Percentiles rank a stretch among this genome's conserved stretches.
phyloP scores from a whole-genome alignment of 1,140 invertebrate species.

The Calephelis nemesis region DNA sequence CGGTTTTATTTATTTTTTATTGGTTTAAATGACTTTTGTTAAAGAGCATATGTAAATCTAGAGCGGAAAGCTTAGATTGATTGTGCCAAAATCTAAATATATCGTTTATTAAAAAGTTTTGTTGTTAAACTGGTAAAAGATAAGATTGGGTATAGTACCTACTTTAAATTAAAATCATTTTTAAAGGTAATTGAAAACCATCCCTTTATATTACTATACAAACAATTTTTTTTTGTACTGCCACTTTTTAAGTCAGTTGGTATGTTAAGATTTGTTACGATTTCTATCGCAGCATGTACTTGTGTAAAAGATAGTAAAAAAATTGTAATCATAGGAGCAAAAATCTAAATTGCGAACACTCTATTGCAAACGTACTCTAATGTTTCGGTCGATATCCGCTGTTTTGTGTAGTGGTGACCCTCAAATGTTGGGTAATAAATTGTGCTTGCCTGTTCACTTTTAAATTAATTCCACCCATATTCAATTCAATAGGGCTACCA shows the following conservation, averaged over 20 bases:
- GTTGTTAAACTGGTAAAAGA: background rate
- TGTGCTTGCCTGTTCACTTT: conserved; percentile 9
- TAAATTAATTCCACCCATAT: conserved; percentile 13
- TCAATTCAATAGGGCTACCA: background rate
- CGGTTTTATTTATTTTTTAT: background rate
- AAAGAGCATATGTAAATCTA: background rate
- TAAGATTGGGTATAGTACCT: no score
- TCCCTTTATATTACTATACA: no score
- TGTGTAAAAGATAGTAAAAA: no score
- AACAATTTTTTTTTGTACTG: no score
- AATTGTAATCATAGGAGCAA: background rate
- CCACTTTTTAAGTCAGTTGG: no score
- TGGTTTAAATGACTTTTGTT: background rate
- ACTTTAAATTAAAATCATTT: no score
- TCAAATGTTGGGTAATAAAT: conserved; percentile 12
- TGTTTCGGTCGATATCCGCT: background rate
- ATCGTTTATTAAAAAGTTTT: background rate
- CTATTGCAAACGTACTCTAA: background rate
- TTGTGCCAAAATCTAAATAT: background rate
- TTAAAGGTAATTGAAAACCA: no score
- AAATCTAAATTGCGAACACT: background rate
- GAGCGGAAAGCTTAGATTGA: background rate
- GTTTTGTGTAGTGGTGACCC: conserved; percentile 10
- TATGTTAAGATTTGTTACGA: no score
- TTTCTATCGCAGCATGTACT: no score